Evolutionary conservation across 2,888 invertebrate genomes (phyloP), one percentile per base, ranked within the genome.

Genomic region (Spialia ferax): DNA sequence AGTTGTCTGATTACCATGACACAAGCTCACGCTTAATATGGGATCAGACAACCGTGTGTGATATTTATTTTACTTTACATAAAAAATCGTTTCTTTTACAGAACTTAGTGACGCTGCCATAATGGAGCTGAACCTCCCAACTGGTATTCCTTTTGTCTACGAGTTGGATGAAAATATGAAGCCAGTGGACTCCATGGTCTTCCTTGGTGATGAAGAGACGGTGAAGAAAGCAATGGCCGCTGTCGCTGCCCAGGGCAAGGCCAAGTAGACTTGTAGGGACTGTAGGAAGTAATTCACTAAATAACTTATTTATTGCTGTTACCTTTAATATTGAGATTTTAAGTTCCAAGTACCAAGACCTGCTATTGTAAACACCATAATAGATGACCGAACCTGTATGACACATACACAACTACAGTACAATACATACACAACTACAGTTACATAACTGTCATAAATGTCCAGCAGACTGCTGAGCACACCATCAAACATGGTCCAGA

Each of bases 111-210:
- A 97, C 78, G 95, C 95, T 45, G 95, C 95, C 68, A 97, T 97
- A 60, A 96, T 96, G 95, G 95, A 94, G 70, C 88, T 97, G 65
- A 97, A 97, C 85, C 93, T 97, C 64, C 97, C 97, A 0, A 97
- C 97, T 70, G 97, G 97, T 68, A 97, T 97, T 80, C 97, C 97
- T 57, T 97, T 97, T 78, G 96, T 96, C 0, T 97, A 97, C 77
- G 96, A 97, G 77, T 91, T 97, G 74, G 96, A 97, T 82, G 95
- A 95, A 69, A 85, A 95, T 77, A 90, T 97, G 83, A 95, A 96
- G 73, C 96, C 96, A 0, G 94, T 96, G 0, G 95, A 95, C 48
- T 95, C 96, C 23, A 95, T 96, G 95, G 94, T 95, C 75, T 97
- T 97, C 89, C 94, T 97, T 60, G 97, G 97, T 0, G 98, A 97